Percentiles rank a stretch among this genome's conserved stretches.
phyloP scores from a whole-genome alignment of 2,113 vertebrate species.

The Anoplopoma fimbria region DNA sequence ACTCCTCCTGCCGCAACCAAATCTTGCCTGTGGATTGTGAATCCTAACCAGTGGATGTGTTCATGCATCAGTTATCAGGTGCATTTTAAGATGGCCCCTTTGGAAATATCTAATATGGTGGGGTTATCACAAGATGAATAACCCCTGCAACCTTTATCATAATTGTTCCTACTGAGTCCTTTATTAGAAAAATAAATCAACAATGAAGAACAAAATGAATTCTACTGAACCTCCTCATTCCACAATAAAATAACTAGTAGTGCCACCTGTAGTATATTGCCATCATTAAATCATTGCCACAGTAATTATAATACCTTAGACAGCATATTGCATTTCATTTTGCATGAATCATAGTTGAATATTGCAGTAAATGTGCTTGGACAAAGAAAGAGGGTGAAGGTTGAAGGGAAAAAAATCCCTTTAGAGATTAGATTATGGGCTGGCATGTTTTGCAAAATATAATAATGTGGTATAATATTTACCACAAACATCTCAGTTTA shows the following conservation, averaged over 20 bases:
- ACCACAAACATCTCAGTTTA: background rate
- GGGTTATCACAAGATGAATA: background rate
- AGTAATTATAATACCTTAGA: background rate
- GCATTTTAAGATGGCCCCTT: background rate
- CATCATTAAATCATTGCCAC: background rate
- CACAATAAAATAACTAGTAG: constrained; percentile 12
- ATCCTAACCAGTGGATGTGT: constrained; percentile 17
- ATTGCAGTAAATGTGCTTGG: background rate
- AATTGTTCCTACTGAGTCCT: background rate
- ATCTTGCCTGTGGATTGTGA: background rate
- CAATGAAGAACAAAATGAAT: background rate
- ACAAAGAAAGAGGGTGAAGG: background rate
- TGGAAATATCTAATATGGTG: constrained; percentile 14
- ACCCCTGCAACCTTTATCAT: background rate
- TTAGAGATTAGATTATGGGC: background rate
- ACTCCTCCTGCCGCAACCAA: constrained; percentile 11
- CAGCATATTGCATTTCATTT: background rate
- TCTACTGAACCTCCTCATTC: constrained; percentile 8
- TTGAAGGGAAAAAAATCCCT: background rate
- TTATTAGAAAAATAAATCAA: background rate
- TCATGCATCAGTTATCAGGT: constrained; percentile 42
- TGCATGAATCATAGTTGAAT: background rate
- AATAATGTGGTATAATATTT: background rate
- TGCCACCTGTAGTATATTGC: background rate
- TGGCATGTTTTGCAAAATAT: background rate